A percentile compares a stretch with the other conserved stretches of the same genome.
These are phyloP conservation scores for Hypanus sabinus DNA, from an alignment of 2,113 vertebrate genomes.

Conservation along the genomic window DNA sequence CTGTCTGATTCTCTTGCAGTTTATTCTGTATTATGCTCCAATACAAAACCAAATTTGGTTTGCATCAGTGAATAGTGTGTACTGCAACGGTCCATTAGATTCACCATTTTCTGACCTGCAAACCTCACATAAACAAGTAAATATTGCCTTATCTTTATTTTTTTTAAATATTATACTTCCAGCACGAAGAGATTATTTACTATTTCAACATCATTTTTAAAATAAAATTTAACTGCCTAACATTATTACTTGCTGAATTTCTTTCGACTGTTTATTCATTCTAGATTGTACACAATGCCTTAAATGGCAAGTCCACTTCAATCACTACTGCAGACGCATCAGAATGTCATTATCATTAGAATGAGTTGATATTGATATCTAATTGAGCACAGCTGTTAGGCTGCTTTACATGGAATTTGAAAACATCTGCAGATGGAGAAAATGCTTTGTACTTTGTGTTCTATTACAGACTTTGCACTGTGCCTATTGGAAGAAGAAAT, in stretches of 20 bases:
- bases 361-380: slow-evolving; percentile 4
- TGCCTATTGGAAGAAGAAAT: neutral
- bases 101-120: neutral
- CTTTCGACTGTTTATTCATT: neutral
- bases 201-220: neutral
- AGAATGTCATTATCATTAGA: slow-evolving; percentile 10
- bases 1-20: neutral
- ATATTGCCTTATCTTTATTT: neutral
- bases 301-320: slow-evolving; percentile 27
- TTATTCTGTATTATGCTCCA: neutral
- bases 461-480: no score
- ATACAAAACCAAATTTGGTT: neutral
- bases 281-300: neutral
- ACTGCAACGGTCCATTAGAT: neutral
- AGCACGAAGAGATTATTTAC: neutral
- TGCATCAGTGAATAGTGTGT: no score
- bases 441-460: neutral
- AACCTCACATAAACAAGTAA: neutral
- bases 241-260: neutral
- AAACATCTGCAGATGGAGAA: neutral
- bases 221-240: neutral
- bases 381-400: neutral
- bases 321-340: neutral
- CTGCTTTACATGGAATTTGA: neutral
- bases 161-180: neutral